These are phyloP conservation scores for Brachionus manjavacas DNA, from an alignment of 1,140 invertebrate species.

Conservation along the genomic window DNA sequence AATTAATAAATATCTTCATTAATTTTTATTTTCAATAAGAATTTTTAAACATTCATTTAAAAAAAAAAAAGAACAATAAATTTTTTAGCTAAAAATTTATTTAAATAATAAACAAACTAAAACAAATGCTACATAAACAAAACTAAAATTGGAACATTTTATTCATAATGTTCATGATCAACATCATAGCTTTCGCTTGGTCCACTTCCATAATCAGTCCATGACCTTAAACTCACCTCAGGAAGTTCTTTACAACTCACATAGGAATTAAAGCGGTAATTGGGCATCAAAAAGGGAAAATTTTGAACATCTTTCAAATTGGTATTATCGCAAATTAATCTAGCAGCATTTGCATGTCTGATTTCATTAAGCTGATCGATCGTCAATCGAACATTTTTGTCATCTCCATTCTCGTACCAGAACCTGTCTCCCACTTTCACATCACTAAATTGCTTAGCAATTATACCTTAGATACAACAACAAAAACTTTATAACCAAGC, in stretches of 20 bases:
- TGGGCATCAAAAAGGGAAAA: conserved; percentile 3
- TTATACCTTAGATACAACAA: conserved; percentile 58
- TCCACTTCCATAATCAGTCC: background rate
- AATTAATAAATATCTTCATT: too few relatives aligned
- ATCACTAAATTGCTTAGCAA: conserved; percentile 85
- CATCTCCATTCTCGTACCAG: conserved; percentile 72
- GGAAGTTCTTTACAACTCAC: background rate
- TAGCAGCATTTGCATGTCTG: background rate
- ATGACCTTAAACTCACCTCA: background rate
- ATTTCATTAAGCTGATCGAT: background rate
- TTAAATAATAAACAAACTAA: background rate
- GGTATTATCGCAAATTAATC: conserved; percentile 22
- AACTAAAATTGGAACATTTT: background rate
- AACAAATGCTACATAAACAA: background rate
- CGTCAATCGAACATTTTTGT: background rate
- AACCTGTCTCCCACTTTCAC: conserved; percentile 84
- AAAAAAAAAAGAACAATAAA: too few relatives aligned
- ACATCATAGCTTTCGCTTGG: too few relatives aligned
- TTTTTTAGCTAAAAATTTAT: background rate
- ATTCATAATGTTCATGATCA: background rate
- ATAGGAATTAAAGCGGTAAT: background rate
- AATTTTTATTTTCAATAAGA: too few relatives aligned
- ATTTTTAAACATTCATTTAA: too few relatives aligned
- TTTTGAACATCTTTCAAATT: background rate
- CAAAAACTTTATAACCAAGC: background rate